These are phyloP conservation scores for Cheilosia variabilis DNA, from an alignment of 2,888 invertebrate genomes.

Conservation along the genomic window DNA sequence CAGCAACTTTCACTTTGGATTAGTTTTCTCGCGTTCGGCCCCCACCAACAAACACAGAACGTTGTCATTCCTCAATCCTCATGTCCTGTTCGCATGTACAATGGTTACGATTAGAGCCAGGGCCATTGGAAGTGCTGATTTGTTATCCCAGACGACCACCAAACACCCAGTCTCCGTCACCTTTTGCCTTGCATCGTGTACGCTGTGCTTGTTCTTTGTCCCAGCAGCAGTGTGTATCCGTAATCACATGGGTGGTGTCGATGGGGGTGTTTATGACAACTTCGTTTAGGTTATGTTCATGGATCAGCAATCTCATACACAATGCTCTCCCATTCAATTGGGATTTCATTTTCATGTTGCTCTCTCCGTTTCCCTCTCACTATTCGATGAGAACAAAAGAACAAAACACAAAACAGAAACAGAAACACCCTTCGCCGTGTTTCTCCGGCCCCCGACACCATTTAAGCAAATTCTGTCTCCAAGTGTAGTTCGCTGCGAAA, in stretches of 20 bases:
- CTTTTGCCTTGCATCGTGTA: conserved; percentile 20
- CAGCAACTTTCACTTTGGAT: conserved; percentile 76
- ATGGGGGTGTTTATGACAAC: conserved; percentile 69
- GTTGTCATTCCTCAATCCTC: conserved; percentile 56
- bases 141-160: conserved; percentile 70
- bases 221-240: conserved; percentile 35
- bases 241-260: conserved; percentile 66
- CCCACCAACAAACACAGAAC: conserved; percentile 23
- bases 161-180: conserved; percentile 25
- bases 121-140: conserved; percentile 68
- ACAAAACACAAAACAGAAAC: neutral
- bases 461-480: conserved; percentile 14
- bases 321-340: conserved; percentile 45
- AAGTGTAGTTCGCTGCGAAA: conserved; percentile 24
- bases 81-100: conserved; percentile 23
- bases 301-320: conserved; percentile 57
- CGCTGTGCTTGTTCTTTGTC: neutral
- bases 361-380: neutral
- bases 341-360: conserved; percentile 33
- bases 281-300: conserved; percentile 73
- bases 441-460: neutral
- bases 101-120: conserved; percentile 35
- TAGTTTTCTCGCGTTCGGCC: conserved; percentile 46
- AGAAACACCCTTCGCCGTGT: neutral
- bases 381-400: neutral